A percentile compares a stretch with the other conserved stretches of the same genome.
phyloP scores from a whole-genome alignment of 2,113 vertebrate species.

The Cephalopterus ornatus region DNA sequence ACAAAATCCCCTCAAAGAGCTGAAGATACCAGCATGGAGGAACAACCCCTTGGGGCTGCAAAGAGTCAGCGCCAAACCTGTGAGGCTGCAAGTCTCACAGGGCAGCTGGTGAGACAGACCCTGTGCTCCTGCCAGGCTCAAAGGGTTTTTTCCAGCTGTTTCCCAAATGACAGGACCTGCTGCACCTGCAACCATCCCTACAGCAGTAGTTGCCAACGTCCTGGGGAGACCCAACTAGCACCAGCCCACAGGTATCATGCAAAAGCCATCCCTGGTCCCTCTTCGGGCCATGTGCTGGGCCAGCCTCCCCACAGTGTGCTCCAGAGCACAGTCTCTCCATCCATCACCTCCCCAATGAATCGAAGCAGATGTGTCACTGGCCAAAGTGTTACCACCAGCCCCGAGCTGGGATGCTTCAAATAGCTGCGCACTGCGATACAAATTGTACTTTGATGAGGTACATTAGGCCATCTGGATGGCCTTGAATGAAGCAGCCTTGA shows the following conservation, averaged over 20 bases:
- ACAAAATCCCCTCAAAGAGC: background rate
- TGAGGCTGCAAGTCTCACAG: background rate
- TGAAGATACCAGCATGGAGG: background rate
- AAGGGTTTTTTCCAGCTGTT: background rate
- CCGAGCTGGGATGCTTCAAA: constrained; percentile 14
- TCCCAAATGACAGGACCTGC: background rate
- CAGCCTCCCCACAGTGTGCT: background rate
- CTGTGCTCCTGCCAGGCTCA: background rate
- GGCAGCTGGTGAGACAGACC: background rate
- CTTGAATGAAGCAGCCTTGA: constrained; percentile 5
- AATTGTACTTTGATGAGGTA: constrained; percentile 41
- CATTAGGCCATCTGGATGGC: constrained; percentile 44
- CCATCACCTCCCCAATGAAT: background rate
- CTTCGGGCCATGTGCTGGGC: background rate
- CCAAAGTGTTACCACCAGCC: background rate
- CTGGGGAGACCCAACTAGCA: background rate
- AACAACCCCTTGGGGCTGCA: background rate
- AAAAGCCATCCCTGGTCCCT: accelerated
- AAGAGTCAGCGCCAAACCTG: accelerated
- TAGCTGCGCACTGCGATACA: background rate
- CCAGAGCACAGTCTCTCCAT: background rate
- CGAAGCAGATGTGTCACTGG: background rate
- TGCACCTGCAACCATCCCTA: background rate
- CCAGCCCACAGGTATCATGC: background rate
- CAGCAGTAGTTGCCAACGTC: background rate